Base-by-base conservation (phyloP, 2,797 vertebrate species). In the Anguilla pacifica region DNA sequence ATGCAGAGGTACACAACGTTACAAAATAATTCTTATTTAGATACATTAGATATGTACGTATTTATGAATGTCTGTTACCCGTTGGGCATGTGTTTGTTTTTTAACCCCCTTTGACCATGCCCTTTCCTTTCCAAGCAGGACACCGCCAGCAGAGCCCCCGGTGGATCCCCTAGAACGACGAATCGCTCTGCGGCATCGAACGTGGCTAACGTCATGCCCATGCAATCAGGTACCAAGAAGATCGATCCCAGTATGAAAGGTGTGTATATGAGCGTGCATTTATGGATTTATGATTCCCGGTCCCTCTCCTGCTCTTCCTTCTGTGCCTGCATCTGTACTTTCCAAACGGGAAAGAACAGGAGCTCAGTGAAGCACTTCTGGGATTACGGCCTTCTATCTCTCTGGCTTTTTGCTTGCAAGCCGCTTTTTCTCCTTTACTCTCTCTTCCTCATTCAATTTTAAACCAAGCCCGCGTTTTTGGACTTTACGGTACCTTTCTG, bases 141-240 rank as follows among this genome's bases (percentile, higher is more conserved):
- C 93, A 94, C 98, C 46, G 96, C 98, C 85, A 98, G 97, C 90
- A 97, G 98, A 96, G 98, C 98, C 79, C 97, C 99, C 89, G 97
- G 97, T 2, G 97, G 99, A 85, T 99, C 99, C 72, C 99, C 99
- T 28, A 97, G 98, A 91, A 99, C 98, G 49, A 98, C 97, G 93
- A 99, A 98, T 89, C 97, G 98, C 93, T 98, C 98, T 0, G 97
- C 97, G 53, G 96, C 98, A 0, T 98, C 98, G 81, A 99, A 98
- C 1, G 98, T 99, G 89, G 97, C 98, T 17, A 99, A 97, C 67
- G 97, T 99, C 91, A 98, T 98, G 91, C 98, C 98, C 46, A 97
- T 97, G 89, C 98, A 98, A 95, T 97, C 98, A 86, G 98, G 98
- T 92, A 97, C 93, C n/a, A 97, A 97, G 92, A 97, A 97, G 94